Percentiles rank a stretch among this genome's conserved stretches.
These are phyloP conservation scores for Emydura subglobosa DNA, from an alignment of 2,113 vertebrate genomes.

Conservation along the genomic window DNA sequence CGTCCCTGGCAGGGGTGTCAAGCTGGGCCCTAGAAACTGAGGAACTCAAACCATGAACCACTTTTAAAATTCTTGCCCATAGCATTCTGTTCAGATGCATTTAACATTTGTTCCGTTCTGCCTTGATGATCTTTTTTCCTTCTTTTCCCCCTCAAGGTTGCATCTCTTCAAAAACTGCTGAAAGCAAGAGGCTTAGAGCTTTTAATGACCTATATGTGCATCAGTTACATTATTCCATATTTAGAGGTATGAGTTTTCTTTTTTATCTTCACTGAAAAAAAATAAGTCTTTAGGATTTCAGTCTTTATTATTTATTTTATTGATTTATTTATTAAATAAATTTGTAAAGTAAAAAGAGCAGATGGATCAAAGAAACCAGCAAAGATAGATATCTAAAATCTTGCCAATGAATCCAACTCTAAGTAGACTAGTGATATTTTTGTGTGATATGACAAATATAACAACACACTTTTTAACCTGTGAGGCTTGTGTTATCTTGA, in stretches of 20 bases:
- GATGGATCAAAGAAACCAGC: background rate
- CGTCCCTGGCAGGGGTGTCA: background rate
- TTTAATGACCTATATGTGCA: background rate
- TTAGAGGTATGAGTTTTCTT: background rate
- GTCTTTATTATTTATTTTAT: background rate
- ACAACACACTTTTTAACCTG: slow-evolving; percentile 18
- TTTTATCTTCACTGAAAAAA: background rate
- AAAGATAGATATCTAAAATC: slow-evolving; percentile 11
- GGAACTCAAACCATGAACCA: background rate
- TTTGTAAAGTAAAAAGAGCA: slow-evolving; percentile 45
- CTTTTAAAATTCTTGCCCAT: background rate
- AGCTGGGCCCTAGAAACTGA: background rate
- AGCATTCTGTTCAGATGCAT: background rate
- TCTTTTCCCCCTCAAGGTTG: background rate
- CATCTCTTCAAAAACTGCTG: background rate
- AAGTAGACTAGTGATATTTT: background rate
- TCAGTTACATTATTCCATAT: background rate
- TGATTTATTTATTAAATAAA: background rate
- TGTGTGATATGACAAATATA: background rate
- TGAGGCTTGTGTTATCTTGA: background rate
- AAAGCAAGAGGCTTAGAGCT: background rate
- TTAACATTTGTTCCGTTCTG: background rate
- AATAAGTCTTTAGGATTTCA: background rate
- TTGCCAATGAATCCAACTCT: slow-evolving; percentile 56
- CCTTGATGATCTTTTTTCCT: background rate